Evolutionary conservation across 2,888 invertebrate species (phyloP).

Genomic region (Ormyrus pomaceus): DNA sequence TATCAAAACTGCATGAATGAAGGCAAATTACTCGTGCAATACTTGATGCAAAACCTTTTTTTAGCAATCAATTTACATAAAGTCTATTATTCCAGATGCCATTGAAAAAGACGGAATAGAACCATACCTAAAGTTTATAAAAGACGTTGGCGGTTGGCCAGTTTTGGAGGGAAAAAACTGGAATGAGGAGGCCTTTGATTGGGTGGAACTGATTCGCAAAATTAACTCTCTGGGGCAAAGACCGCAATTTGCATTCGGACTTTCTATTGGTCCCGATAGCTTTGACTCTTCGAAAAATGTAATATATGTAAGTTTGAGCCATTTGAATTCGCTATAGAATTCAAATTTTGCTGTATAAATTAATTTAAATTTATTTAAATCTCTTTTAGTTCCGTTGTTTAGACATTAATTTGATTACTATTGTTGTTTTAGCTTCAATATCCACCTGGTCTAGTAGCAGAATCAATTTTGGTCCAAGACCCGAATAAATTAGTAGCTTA

Average conservation of each 20-base stretch:
- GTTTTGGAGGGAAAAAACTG: constrained; percentile 34
- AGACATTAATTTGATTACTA: not conserved
- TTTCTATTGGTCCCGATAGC: constrained; percentile 89
- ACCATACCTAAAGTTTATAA: constrained; percentile 83
- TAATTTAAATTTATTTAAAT: not conserved
- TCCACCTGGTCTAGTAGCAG: not conserved
- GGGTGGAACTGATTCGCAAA: constrained; percentile 87
- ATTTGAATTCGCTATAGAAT: too few relatives aligned
- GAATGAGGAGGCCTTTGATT: constrained; percentile 79
- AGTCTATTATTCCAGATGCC: constrained; percentile 77
- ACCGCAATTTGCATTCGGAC: constrained; percentile 90
- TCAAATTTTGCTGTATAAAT: not conserved
- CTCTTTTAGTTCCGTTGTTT: not conserved
- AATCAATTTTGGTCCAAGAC: constrained; percentile 66
- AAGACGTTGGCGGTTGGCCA: constrained; percentile 89
- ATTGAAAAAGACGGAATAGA: constrained; percentile 86
- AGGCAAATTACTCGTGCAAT: constrained; percentile 24
- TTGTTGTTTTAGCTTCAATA: not conserved
- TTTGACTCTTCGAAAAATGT: constrained; percentile 89
- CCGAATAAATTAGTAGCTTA: constrained; percentile 92
- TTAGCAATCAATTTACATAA: too few relatives aligned
- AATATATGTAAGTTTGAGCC: constrained; percentile 83
- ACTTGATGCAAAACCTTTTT: not conserved
- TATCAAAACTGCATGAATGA: constrained; percentile 64
- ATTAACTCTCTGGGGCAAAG: constrained; percentile 87